Evolutionary conservation across 2,888 invertebrate species (phyloP), one percentile per base, ranked within the genome.

Genomic region (Melanargia galathea): DNA sequence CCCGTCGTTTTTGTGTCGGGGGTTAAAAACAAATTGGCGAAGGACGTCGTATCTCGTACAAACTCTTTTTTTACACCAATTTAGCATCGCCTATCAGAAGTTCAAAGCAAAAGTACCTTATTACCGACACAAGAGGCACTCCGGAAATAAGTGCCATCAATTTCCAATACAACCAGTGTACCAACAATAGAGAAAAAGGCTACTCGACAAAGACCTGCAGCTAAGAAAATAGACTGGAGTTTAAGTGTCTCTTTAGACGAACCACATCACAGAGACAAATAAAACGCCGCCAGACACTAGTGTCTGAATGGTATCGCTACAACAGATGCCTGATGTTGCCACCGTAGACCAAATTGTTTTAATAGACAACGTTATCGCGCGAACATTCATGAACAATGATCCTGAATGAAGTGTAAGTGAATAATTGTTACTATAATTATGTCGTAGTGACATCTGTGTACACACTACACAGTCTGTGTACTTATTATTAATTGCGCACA

Each of bases 121-220:
- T 35, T 52, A 52, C 52, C 20, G 11, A 33, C 20, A 33, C 8
- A 33, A 35, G 52, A 13, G 33, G 11, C 35, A 20, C 52, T 52
- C 35, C 52, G 52, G 52, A 52, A 35, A 52, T 35, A 52, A 60
- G 60, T 33, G 51, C 35, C 43, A 60, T 60, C 52, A 60, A 60
- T 60, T 52, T 45, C 49, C 43, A 26, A 45, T 45, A 33, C 43
- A n/a, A n/a, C n/a, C n/a, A n/a, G n/a, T n/a, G n/a, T 45, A 52
- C 52, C 13, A 35, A 52, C 52, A 52, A 52, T 52, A 52, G 52
- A 30, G 26, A 38, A 40, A 30, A 52, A 52, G 26, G 60, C 52
- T 45, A 60, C 60, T 60, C 52, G 24, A 60, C 20, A 60, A 45
- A 45, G 45, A 52, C 52, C 52, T 45, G 52, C 7, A 45, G 33